Evolutionary conservation across 2,888 invertebrate species (phyloP).

Genomic region (Drosophila hamatofila): DNA sequence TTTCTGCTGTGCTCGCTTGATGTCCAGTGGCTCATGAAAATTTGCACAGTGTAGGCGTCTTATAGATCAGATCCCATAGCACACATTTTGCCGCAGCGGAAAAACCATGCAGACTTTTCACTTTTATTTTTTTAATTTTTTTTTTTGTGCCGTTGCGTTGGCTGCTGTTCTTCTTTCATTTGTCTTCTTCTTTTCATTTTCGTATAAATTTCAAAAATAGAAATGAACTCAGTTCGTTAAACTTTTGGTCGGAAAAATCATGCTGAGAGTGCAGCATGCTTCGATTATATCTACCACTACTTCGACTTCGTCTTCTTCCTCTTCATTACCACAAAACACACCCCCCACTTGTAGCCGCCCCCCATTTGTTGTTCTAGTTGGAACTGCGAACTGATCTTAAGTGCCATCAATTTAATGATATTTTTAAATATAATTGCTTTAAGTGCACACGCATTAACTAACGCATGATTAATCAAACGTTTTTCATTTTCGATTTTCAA

Average conservation of each 20-base stretch:
- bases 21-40: conserved; percentile 65
- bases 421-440: conserved; percentile 38
- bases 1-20: conserved; percentile 39
- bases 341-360: neutral
- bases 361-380: neutral
- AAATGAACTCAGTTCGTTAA: conserved; percentile 86
- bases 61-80: conserved; percentile 54
- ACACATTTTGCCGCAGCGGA: conserved; percentile 53
- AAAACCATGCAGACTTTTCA: conserved; percentile 79
- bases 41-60: conserved; percentile 79
- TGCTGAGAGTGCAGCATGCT: conserved; percentile 62
- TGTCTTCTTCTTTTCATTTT: conserved; percentile 33
- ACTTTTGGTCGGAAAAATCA: conserved; percentile 79
- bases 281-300: conserved; percentile 29
- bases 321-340: conserved; percentile 7
- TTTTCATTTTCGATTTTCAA: conserved; percentile 30
- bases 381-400: conserved; percentile 38
- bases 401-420: conserved; percentile 47
- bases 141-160: conserved; percentile 42
- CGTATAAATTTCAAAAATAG: conserved; percentile 84
- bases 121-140: conserved; percentile 63
- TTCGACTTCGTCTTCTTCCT: neutral
- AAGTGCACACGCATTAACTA: conserved; percentile 48
- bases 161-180: conserved; percentile 36
- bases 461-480: conserved; percentile 43